Percentiles rank a stretch among this genome's conserved stretches.
Conservation (phyloP, 2,888 invertebrate genomes). For the Synanthedon andrenaeformis region DNA sequence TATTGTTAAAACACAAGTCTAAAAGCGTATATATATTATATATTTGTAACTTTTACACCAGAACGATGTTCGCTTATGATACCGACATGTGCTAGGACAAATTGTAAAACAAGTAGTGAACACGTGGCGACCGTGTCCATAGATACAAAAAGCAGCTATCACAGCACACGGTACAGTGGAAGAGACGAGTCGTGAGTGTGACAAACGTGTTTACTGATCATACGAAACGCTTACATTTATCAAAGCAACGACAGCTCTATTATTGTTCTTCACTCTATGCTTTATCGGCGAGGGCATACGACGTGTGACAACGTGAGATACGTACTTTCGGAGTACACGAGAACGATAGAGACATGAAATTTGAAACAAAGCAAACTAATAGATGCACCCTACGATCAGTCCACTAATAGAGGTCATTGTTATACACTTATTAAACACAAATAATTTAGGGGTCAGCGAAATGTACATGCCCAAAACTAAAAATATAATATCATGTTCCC, state of each 20-base stretch:
- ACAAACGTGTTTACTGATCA: conserved; percentile 62
- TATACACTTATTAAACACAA: conserved; percentile 34
- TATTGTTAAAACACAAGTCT: conserved; percentile 23
- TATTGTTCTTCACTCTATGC: conserved; percentile 65
- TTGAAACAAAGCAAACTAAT: conserved; percentile 59
- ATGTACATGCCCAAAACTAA: conserved; percentile 68
- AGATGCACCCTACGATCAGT: conserved; percentile 57
- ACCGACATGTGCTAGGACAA: conserved; percentile 41
- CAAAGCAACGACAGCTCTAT: conserved; percentile 71
- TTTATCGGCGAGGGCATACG: conserved; percentile 32
- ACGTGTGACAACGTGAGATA: conserved; percentile 32
- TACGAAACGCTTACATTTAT: conserved; percentile 68
- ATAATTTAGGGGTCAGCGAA: conserved; percentile 56
- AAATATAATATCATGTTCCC: conserved; percentile 50
- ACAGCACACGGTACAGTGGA: conserved; percentile 70
- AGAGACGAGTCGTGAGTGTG: conserved; percentile 66
- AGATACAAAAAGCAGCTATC: conserved; percentile 71
- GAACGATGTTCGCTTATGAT: not conserved
- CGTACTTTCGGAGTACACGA: conserved; percentile 19
- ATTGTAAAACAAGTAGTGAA: conserved; percentile 43
- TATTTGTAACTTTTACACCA: conserved; percentile 11
- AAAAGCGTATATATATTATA: conserved; percentile 18
- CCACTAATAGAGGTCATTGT: conserved; percentile 45
- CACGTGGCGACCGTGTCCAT: conserved; percentile 63
- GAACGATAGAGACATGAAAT: conserved; percentile 46